Base-by-base conservation (phyloP, 2,113 vertebrate species). In the Catharus bicknelli region DNA sequence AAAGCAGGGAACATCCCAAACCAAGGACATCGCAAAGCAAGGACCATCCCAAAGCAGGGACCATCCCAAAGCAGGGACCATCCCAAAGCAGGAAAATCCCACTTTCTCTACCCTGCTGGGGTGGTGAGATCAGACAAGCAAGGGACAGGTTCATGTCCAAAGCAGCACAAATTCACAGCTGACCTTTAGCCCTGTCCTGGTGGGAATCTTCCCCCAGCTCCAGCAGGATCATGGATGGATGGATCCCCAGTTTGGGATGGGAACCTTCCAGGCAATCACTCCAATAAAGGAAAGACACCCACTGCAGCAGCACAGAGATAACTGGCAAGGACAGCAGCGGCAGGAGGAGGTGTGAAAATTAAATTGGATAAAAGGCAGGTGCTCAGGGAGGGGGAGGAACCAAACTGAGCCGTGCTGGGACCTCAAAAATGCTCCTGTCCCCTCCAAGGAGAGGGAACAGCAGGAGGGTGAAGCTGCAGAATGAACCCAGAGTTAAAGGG, bases 341-440 rank as follows among this genome's bases (percentile, higher is more conserved):
- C 50, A 82, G 82, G 73, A 89, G 80, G 93, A 93, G 87, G 91
- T 89, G 94, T 96, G 94, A 96, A 96, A 96, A 97, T 96, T 77
- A 94, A 95, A 94, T 92, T 95, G 94, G 93, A 95, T 92, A 88
- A 93, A 95, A 96, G 92, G 87, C 92, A 90, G 93, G 88, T 91
- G 82, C 70, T 88, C 38, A 1, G 86, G 80, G 84, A 89, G 91
- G 83, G 78, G 38, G n/a, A 88, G 73, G 72, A 50, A 70, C 68
- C 53, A 74, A 90, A 67, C 13, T 83, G 77, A 95, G 89, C 67
- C 18, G n/a, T 27, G 42, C 16, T 7, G 30, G 77, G 36, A 75
- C 62, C 11, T 64, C 76, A 40, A 92, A 61, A 94, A 81, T 0
- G 13, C 29, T 93, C 47, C 0, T 27, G 75, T 90, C 69, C 83